A percentile compares a stretch with the other conserved stretches of the same genome.
These are phyloP conservation scores for Paraplagusia blochii DNA, from an alignment of 2,113 vertebrate species.

Conservation along the genomic window DNA sequence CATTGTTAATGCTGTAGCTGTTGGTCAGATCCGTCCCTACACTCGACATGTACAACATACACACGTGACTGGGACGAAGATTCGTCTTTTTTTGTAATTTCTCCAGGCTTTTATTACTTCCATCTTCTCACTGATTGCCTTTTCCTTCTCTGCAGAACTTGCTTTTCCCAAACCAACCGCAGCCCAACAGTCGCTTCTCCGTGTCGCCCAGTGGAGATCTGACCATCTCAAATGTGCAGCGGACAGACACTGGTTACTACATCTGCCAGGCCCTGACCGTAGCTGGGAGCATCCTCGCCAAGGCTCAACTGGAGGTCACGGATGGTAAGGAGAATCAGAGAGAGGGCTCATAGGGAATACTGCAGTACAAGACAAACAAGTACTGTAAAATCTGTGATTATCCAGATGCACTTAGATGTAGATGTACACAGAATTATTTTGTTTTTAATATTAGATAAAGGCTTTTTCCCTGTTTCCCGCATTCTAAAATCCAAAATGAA, in stretches of 20 bases:
- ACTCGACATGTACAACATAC: not conserved
- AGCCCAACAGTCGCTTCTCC: conserved; percentile 90
- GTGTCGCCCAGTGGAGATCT: conserved; percentile 92
- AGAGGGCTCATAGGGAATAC: not conserved
- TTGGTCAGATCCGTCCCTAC: conserved; percentile 14
- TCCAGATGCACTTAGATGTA: too few relatives aligned
- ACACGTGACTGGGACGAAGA: not conserved
- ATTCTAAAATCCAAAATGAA: conserved; percentile 6
- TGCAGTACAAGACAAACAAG: too few relatives aligned
- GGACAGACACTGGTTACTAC: conserved; percentile 92
- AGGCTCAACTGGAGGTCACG: conserved; percentile 98
- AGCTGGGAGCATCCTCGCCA: conserved; percentile 97
- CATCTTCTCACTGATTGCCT: conserved; percentile 39
- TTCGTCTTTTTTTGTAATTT: conserved; percentile 27
- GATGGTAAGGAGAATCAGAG: conserved; percentile 82
- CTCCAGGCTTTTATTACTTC: conserved; percentile 35
- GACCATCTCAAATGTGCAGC: conserved; percentile 91
- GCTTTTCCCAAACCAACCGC: conserved; percentile 97
- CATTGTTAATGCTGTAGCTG: conserved; percentile 25
- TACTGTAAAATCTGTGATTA: too few relatives aligned
- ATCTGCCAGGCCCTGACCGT: conserved; percentile 98
- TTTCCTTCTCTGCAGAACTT: conserved; percentile 82
- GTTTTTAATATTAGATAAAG: too few relatives aligned
- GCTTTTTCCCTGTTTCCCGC: not conserved
- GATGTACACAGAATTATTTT: too few relatives aligned